These are phyloP conservation scores for Dipus sagitta DNA, from an alignment of 2,797 vertebrate genomes.

Conservation along the genomic window DNA sequence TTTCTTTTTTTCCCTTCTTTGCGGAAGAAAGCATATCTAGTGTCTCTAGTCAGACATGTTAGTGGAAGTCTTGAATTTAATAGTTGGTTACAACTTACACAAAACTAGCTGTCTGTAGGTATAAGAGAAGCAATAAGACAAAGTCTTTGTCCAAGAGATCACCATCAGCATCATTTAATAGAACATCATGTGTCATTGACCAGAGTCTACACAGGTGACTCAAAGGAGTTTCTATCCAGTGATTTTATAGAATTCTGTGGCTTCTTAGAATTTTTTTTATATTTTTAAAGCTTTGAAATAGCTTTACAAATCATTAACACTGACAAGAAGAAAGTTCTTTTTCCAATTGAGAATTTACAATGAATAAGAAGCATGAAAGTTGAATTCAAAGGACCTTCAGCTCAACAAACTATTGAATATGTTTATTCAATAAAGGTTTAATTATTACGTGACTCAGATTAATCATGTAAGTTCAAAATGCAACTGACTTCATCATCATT, in stretches of 20 bases:
- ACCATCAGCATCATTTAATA: background rate
- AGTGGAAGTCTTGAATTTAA: background rate
- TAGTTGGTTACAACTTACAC: background rate
- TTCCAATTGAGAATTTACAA: background rate
- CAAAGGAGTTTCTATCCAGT: background rate
- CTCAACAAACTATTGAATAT: background rate
- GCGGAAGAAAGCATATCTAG: background rate
- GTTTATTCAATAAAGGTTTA: no score
- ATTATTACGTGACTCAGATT: no score
- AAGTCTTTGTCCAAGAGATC: background rate
- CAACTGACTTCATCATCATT: background rate
- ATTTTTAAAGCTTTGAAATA: background rate
- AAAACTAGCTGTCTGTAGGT: background rate
- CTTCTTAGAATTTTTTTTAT: background rate
- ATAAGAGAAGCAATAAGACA: background rate
- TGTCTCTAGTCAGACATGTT: background rate
- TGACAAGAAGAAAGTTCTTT: background rate
- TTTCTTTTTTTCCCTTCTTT: background rate
- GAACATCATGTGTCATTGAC: no score
- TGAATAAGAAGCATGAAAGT: background rate
- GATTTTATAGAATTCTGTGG: background rate
- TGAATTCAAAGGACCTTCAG: background rate
- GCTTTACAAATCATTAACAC: slow-evolving; percentile 30
- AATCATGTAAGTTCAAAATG: background rate
- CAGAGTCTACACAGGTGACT: background rate